Evolutionary conservation across 2,888 invertebrate genomes (phyloP), one percentile per base, ranked within the genome.

Genomic region (Hyalella azteca): DNA sequence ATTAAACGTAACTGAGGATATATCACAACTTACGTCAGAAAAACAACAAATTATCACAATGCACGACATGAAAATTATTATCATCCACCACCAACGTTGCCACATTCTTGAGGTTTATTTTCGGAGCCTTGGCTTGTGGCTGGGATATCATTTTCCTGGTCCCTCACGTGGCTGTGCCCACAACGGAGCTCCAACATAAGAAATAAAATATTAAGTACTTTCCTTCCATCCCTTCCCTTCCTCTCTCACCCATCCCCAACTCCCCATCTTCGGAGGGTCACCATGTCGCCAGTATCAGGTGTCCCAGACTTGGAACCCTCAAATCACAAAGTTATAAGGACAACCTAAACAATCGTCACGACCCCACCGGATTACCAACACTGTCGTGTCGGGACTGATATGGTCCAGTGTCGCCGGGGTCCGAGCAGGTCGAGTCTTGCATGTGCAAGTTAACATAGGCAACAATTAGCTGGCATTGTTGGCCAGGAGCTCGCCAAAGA

Each of bases 391-490:
- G 66, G 19, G 19, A 32, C 66, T 22, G 32, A 19, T n/a, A 29
- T 36, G 66, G 36, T 66, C 66, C 66, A 36, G n/a, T 22, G 3
- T n/a, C 32, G 7, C 7, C 29, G 13, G 15, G 66, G 32, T 66
- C 36, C 36, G 11, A 45, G 66, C 36, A 66, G 29, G 13, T 5
- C 22, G 36, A n/a, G 66, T 32, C 26, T 2, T n/a, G 36, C 19
- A 36, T 32, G 36, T 32, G 66, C 36, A 66, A 66, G 66, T 66
- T 66, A 66, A 66, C 66, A 66, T 66, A 66, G 66, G 36, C 36
- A 66, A 66, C 66, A 66, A 66, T 66, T 66, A 66, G 66, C 66
- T n/a, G 66, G 66, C 66, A 66, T 66, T 66, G 66, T 66, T 66
- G 66, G 36, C 19, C 36, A 36, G 36, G 29, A 36, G 66, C 66